Base-by-base conservation (phyloP, 2,113 vertebrate genomes). In the Cyprinus carpio region DNA sequence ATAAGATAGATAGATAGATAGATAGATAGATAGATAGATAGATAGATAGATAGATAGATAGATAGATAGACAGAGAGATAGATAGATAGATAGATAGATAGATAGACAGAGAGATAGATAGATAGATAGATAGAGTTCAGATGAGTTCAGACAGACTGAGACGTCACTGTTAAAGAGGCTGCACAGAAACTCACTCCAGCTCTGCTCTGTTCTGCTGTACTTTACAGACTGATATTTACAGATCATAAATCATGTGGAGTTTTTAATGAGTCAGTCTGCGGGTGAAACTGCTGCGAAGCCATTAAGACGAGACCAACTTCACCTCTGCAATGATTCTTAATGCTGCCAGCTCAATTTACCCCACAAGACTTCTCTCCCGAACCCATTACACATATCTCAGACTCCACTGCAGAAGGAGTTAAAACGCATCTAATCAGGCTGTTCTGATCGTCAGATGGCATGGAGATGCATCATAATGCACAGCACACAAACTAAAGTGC, bases 401-500 rank as follows among this genome's bases (percentile, higher is more conserved):
- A 23, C 54, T 58, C 54, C 18, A 16, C 49, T 5, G 49, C 49
- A 51, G 49, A 51, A 51, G 12, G 5, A 16, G 65, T 2, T 34
- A 69, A 37, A 67, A 6, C 6, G 1, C 64, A 67, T 67, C 27
- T 29, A 29, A 29, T 27, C 8, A 29, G 27, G 34, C 69, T 40
- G 69, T 12, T n/a, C 10, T 12, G 20, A 11, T 40, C 34, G 23
- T n/a, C 37, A 46, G 23, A 43, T 7, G 37, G 23, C 16, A 1
- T 74, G 71, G 69, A 74, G 71, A 74, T 8, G n/a, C 71, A 46
- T 74, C 23, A 46, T 74, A 25, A 74, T 74, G 40, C 69, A 25
- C 15, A 34, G 29, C 29, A 7, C 65, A 69, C 4, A 13, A 10
- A 71, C 31, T 69, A 23, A 69, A 69, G 67, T 18, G 9, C 31